Conservation (phyloP, 2,888 invertebrate genomes). For the Tenodera sinensis region DNA sequence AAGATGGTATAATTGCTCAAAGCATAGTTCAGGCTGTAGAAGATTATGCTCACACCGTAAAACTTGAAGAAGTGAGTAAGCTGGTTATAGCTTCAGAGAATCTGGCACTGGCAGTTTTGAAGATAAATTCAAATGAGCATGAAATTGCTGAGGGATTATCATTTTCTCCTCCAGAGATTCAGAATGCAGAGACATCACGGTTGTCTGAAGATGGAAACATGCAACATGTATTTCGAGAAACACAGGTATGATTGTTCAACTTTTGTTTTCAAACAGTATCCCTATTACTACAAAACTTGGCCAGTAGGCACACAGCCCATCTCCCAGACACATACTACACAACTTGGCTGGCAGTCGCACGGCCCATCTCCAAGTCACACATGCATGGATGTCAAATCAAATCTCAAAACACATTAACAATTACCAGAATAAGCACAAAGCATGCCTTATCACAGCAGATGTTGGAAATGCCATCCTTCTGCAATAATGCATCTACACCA, state of each 20-base stretch:
- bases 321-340: too few species aligned
- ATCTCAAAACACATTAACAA: too few species aligned
- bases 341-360: too few species aligned
- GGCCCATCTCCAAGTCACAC: too few species aligned
- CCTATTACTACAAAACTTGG: too few species aligned
- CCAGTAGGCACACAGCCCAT: too few species aligned
- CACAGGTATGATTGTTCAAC: neutral
- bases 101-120: conserved; percentile 19
- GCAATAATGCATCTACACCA: too few species aligned
- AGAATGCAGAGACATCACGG: neutral
- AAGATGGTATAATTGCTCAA: conserved; percentile 12
- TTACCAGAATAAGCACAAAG: too few species aligned
- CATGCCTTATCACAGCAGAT: too few species aligned
- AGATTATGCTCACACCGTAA: neutral
- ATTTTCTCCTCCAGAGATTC: neutral
- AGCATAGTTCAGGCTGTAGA: conserved; percentile 17
- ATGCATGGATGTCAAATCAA: too few species aligned
- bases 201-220: neutral
- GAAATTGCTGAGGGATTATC: neutral
- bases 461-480: too few species aligned
- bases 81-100: conserved; percentile 18
- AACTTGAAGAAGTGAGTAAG: conserved; percentile 1
- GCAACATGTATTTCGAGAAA: neutral
- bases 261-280: neutral
- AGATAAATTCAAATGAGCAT: neutral